phyloP scores from a whole-genome alignment of 37 sponge, comb jelly and placozoan genomes.

The Eunapius fragilis region DNA sequence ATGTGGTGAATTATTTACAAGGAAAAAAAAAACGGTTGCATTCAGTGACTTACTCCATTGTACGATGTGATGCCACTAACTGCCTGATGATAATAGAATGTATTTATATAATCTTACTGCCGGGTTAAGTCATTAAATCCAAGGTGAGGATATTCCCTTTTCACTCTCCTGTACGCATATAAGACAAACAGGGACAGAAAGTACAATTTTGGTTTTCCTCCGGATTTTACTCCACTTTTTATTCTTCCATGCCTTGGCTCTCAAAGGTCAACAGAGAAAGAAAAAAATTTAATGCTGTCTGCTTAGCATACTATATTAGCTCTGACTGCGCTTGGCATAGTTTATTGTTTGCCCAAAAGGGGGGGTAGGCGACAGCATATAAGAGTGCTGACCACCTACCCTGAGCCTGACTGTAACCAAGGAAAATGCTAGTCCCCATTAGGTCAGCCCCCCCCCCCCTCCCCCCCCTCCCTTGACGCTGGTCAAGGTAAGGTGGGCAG shows the following conservation, averaged over 20 bases:
- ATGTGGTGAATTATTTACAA: background rate
- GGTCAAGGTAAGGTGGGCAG: no score
- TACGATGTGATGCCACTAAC: background rate
- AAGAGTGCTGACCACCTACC: no score
- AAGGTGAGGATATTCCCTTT: background rate
- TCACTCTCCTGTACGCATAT: conserved; percentile 24
- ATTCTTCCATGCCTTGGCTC: conserved; percentile 71
- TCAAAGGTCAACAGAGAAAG: no score
- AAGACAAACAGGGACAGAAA: conserved; percentile 28
- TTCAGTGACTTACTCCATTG: background rate
- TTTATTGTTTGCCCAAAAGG: no score
- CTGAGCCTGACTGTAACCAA: no score
- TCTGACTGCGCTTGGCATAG: no score
- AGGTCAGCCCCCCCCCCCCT: no score
- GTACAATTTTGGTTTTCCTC: conserved; percentile 43
- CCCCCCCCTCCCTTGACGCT: no score
- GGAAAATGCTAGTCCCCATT: no score
- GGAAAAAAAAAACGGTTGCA: background rate
- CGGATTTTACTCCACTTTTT: conserved; percentile 5
- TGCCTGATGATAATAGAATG: background rate
- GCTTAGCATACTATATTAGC: no score
- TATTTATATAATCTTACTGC: background rate
- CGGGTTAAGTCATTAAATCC: background rate
- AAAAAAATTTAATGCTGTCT: no score
- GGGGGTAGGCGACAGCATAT: no score